Evolutionary conservation across 2,113 vertebrate genomes (phyloP), one percentile per base, ranked within the genome.

Genomic region (Dascyllus trimaculatus): DNA sequence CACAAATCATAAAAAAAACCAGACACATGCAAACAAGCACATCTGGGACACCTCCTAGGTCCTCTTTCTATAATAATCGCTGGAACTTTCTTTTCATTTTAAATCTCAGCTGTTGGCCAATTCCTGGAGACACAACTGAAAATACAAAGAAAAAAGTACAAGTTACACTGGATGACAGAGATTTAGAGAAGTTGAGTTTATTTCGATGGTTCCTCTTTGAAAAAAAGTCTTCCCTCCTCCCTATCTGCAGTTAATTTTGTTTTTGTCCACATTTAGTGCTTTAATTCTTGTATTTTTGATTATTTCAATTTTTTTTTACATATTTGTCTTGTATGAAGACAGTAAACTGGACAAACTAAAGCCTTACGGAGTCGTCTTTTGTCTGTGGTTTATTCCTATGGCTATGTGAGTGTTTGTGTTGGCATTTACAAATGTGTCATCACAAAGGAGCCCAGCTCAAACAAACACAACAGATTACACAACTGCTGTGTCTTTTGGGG

Each of bases 171-270:
- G 69, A 71, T 29, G 3, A 58, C 35, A 15, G 18, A 0, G 3
- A 61, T 70, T 88, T 71, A 38, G 46, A 74, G 92, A 92, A 91
- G 85, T 81, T 66, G 25, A 71, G 45, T 84, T 54, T 93, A 72
- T 85, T 89, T 80, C 32, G 10, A 69, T 48, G 25, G 68, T 92
- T 93, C 81, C 88, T 88, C 81, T 87, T 90, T 43, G 64, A 77
- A 71, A 69, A 29, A 29, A 89, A 88, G 53, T 76, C 58, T 53
- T 71, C 49, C 71, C 57, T 51, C 19, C 60, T 56, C 38, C 48
- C 13, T 68, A 86, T 52, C 24, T 48, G 60, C 1, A 18, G 13
- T 61, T 66, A 4, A n/a, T 25, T 72, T 71, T 53, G 29, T 62
- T 75, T 67, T 38, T 21, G 0, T 67, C 43, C 25, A 67, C 29